Evolutionary conservation across 2,888 invertebrate genomes (phyloP).

Genomic region (Heliothis peltigera): DNA sequence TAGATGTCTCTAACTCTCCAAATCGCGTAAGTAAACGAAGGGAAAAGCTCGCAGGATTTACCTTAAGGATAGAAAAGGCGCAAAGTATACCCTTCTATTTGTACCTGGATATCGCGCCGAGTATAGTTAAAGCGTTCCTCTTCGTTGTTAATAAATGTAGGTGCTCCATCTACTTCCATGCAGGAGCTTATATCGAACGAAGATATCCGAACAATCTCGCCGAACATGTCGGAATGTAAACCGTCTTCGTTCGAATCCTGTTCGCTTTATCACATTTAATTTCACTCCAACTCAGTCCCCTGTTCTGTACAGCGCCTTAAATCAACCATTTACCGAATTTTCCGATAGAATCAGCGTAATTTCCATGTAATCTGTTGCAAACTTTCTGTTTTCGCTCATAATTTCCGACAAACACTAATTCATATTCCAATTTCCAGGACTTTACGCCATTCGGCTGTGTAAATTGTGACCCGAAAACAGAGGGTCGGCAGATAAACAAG

Average conservation of each 20-base stretch:
- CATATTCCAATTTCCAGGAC: constrained; percentile 39
- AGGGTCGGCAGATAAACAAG: constrained; percentile 32
- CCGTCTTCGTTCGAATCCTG: constrained; percentile 41
- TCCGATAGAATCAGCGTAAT: constrained; percentile 42
- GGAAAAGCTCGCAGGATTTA: constrained; percentile 37
- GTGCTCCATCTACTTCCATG: constrained; percentile 32
- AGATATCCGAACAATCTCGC: constrained; percentile 38
- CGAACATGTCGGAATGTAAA: constrained; percentile 55
- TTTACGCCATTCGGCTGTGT: constrained; percentile 26
- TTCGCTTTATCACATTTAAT: constrained; percentile 49
- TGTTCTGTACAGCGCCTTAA: constrained; percentile 27
- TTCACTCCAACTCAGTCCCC: constrained; percentile 30
- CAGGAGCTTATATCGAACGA: constrained; percentile 36
- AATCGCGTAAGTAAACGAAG: constrained; percentile 43
- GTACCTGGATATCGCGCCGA: constrained; percentile 2
- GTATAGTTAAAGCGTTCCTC: constrained; percentile 15
- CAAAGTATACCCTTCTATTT: constrained; percentile 3
- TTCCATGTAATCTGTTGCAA: constrained; percentile 41
- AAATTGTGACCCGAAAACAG: constrained; percentile 28
- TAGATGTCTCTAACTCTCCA: constrained; percentile 30
- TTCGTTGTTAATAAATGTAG: constrained; percentile 24
- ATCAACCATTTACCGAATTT: constrained; percentile 34
- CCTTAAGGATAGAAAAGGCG: constrained; percentile 10
- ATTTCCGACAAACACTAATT: constrained; percentile 40
- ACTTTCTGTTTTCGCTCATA: constrained; percentile 29